A percentile compares a stretch with the other conserved stretches of the same genome.
Evolutionary conservation across 2,113 vertebrate species (phyloP).

Genomic region (Oryzias javanicus): DNA sequence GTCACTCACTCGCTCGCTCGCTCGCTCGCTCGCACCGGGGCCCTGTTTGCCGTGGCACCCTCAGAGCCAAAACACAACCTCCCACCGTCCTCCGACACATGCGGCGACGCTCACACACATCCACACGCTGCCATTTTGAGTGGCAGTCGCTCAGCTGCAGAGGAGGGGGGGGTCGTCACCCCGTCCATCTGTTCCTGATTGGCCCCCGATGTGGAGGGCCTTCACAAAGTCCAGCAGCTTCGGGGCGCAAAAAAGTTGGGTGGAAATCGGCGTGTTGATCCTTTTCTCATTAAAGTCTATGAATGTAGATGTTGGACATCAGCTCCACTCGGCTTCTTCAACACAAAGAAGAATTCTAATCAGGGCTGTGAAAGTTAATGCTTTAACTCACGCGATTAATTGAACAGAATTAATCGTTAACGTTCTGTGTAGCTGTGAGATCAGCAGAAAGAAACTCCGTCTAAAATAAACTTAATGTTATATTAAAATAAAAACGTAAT

Average conservation of each 20-base stretch:
- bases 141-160: constrained; percentile 81
- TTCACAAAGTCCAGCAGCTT: constrained; percentile 68
- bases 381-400: no score
- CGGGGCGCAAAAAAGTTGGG: constrained; percentile 18
- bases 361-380: no score
- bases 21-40: constrained; percentile 79
- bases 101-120: constrained; percentile 47
- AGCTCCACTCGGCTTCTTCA: no score
- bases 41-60: constrained; percentile 84
- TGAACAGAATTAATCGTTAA: no score
- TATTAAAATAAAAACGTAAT: no score
- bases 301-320: neutral
- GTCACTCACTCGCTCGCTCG: constrained; percentile 80
- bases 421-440: no score
- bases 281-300: constrained; percentile 20
- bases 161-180: constrained; percentile 84
- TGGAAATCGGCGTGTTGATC: constrained; percentile 16
- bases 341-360: no score
- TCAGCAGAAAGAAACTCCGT: no score
- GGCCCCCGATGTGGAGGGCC: constrained; percentile 79
- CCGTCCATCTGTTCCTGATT: constrained; percentile 97
- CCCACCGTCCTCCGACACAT: constrained; percentile 57
- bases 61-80: constrained; percentile 81
- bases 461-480: no score
- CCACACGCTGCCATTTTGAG: constrained; percentile 78